Percentiles rank a stretch among this genome's conserved stretches.
Conservation (phyloP, 2,113 vertebrate genomes). For the Caranx melampygus region DNA sequence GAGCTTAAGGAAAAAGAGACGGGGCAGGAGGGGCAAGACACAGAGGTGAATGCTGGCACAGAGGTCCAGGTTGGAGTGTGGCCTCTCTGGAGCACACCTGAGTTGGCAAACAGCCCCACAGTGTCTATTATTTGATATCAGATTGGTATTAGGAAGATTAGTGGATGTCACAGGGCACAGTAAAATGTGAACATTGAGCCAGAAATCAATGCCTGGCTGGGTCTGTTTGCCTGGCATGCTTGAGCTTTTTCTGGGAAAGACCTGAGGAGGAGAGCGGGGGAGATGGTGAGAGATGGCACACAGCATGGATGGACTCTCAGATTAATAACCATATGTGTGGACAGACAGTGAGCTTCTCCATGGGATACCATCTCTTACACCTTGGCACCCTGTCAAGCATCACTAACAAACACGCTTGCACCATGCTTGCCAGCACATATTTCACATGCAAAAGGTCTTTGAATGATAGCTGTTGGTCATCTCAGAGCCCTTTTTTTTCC, state of each 20-base stretch:
- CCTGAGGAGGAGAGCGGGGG: background rate
- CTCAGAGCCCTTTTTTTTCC: conserved; percentile 56
- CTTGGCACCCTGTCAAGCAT: conserved; percentile 45
- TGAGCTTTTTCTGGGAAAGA: conserved; percentile 57
- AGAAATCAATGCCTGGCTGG: conserved; percentile 68
- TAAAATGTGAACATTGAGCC: conserved; percentile 70
- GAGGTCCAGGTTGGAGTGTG: conserved; percentile 41
- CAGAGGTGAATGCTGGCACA: conserved; percentile 28
- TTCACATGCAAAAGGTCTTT: conserved; percentile 48
- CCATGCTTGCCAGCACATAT: conserved; percentile 31
- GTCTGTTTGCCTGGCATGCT: conserved; percentile 54
- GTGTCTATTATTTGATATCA: conserved; percentile 73
- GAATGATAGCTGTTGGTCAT: conserved; percentile 73
- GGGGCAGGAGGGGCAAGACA: conserved; percentile 24
- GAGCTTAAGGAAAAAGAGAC: conserved; percentile 45
- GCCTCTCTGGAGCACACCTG: conserved; percentile 58
- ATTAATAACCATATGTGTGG: conserved; percentile 68
- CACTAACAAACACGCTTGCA: conserved; percentile 46
- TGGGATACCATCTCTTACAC: conserved; percentile 56
- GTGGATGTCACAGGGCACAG: conserved; percentile 69
- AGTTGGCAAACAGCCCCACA: conserved; percentile 61
- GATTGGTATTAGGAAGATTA: conserved; percentile 76
- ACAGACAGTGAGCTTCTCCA: conserved; percentile 59
- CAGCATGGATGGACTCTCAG: conserved; percentile 48
- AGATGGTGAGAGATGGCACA: conserved; percentile 49